Percentiles rank a stretch among this genome's conserved stretches.
These are phyloP conservation scores for Cosmia trapezina DNA, from an alignment of 2,888 invertebrate species.

Conservation along the genomic window DNA sequence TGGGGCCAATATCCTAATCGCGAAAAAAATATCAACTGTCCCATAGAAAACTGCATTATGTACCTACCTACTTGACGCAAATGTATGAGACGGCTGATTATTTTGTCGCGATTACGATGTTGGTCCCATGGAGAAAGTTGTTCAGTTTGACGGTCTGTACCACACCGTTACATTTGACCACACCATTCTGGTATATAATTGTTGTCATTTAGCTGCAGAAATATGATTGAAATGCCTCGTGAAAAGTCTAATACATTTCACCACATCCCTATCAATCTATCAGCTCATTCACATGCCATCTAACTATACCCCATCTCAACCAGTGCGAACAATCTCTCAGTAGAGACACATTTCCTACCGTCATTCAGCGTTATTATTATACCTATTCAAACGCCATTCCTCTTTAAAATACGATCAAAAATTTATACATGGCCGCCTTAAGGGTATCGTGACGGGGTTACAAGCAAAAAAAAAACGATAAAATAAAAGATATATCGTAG, in stretches of 20 bases:
- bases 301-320: constrained; percentile 20
- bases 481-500: constrained; percentile 77
- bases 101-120: too few species aligned
- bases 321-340: constrained; percentile 77
- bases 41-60: too few species aligned
- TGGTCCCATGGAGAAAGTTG: too few species aligned
- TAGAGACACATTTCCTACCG: constrained; percentile 73
- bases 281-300: constrained; percentile 31
- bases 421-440: constrained; percentile 64
- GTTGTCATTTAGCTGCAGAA: neutral
- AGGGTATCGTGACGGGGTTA: constrained; percentile 79
- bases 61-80: too few species aligned
- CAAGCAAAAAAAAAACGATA: constrained; percentile 70
- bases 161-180: too few species aligned
- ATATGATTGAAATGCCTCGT: neutral
- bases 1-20: too few species aligned
- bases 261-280: constrained; percentile 8
- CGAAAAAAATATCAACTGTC: too few species aligned
- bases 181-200: too few species aligned
- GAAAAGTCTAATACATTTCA: constrained; percentile 3
- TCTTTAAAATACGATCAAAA: constrained; percentile 80
- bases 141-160: too few species aligned
- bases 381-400: constrained; percentile 85
- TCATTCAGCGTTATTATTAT: constrained; percentile 80
- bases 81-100: too few species aligned